These are phyloP conservation scores for Galago senegalensis DNA, from an alignment of 2,797 vertebrate genomes.

Conservation along the genomic window DNA sequence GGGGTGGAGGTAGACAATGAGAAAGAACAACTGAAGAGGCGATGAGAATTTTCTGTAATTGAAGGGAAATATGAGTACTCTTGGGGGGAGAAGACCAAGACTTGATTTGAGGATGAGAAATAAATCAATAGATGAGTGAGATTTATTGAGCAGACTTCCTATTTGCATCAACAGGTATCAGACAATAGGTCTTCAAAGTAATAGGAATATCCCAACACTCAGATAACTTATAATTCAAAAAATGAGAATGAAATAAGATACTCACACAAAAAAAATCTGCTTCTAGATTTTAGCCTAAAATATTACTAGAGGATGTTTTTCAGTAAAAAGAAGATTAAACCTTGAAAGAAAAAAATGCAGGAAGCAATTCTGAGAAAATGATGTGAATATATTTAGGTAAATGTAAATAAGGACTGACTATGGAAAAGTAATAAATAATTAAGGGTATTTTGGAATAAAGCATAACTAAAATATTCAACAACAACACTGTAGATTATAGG, in stretches of 20 bases:
- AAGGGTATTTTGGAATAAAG: neutral
- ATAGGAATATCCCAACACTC: neutral
- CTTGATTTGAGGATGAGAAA: neutral
- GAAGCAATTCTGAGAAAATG: neutral
- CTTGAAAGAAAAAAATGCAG: neutral
- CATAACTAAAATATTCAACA: neutral
- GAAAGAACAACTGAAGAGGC: neutral
- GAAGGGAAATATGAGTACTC: neutral
- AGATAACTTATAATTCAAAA: neutral
- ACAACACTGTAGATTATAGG: neutral
- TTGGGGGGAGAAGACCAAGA: no score
- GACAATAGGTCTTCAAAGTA: neutral
- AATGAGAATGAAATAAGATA: neutral
- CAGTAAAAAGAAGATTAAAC: conserved; percentile 3
- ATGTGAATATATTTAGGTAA: neutral
- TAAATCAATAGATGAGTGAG: neutral
- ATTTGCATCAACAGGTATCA: neutral
- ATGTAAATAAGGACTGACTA: neutral
- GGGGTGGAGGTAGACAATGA: neutral
- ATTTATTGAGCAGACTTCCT: neutral
- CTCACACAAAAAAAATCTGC: neutral
- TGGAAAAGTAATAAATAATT: neutral
- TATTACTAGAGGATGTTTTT: neutral
- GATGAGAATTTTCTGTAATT: neutral
- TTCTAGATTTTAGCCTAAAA: neutral